A percentile compares a stretch with the other conserved stretches of the same genome.
Conservation (phyloP, 2,888 invertebrate genomes). For the Drosophila meridiana region DNA sequence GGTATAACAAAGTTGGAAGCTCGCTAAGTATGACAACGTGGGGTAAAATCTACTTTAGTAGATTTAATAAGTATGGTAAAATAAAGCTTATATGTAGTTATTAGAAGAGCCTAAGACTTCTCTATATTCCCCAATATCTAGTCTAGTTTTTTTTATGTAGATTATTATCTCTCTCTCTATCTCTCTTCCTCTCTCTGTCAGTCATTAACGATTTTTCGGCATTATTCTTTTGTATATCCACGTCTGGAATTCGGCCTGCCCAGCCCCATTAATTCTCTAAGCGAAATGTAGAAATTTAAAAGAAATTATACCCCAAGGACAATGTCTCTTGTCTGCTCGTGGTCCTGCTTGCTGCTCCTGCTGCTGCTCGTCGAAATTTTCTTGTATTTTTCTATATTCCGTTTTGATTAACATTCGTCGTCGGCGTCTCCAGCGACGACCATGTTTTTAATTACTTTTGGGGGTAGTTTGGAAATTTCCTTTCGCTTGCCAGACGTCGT, state of each 20-base stretch:
- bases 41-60: too few species aligned
- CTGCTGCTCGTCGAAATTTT: slow-evolving; percentile 40
- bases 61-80: too few species aligned
- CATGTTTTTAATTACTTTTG: slow-evolving; percentile 78
- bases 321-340: slow-evolving; percentile 41
- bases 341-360: slow-evolving; percentile 4
- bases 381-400: slow-evolving; percentile 67
- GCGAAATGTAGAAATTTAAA: slow-evolving; percentile 71
- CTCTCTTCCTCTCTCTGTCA: neutral
- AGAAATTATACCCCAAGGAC: slow-evolving; percentile 82
- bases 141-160: neutral
- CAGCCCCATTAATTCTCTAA: slow-evolving; percentile 30
- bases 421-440: slow-evolving; percentile 62
- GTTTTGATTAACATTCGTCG: slow-evolving; percentile 79
- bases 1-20: neutral
- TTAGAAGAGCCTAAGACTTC: neutral
- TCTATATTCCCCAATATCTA: neutral
- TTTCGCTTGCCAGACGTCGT: slow-evolving; percentile 30
- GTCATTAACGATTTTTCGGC: slow-evolving; percentile 25
- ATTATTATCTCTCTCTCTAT: neutral
- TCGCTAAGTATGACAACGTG: neutral
- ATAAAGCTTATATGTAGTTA: neutral
- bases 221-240: slow-evolving; percentile 17
- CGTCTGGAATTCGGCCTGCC: slow-evolving; percentile 20
- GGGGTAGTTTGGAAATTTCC: slow-evolving; percentile 71